Base-by-base conservation (phyloP, 2,888 invertebrate genomes). In the Acanthoscelides obtectus region DNA sequence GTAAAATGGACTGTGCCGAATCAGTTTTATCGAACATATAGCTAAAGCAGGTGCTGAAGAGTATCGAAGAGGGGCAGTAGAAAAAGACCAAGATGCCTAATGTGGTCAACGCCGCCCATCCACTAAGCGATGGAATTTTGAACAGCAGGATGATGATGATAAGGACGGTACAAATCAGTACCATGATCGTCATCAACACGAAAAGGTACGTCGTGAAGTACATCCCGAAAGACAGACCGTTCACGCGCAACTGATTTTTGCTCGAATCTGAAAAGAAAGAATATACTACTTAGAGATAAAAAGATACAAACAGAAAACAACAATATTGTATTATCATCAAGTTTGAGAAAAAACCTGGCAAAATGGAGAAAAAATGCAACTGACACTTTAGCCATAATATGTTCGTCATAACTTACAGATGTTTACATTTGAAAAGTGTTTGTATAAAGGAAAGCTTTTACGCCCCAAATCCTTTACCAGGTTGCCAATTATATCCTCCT, bases 11-110 rank as follows among this genome's bases (percentile, higher is more conserved):
- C 81, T 93, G 93, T 0, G 94, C 94, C 3, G 94, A 93, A 82
- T 95, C 95, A 87, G 91, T 91, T 81, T 93, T 93, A 83, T 93
- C 92, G 83, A 95, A 95, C 69, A 93, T 88, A 81, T 94, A 95
- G 25, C 94, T 93, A 63, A 93, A 86, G 76, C 92, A 90, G 0
- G 94, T 92, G 78, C 92, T 91, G 82, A 93, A 92, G 75, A 95
- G 86, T 68, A 94, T 91, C 75, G 92, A 92, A 21, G 93, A 89
- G 2, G 94, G 93, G 79, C 92, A 91, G 86, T 93, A 94, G 6
- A 94, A 86, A 67, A 92, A 82, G 12, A 93, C 86, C 0, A 93
- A 87, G 64, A 88, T 85, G n/a, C 90, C 88, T 19, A 93, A 86
- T 77, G 91, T 91, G 63, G 89, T 87, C 75, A 93, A 88, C 0